Percentiles rank a stretch among this genome's conserved stretches.
phyloP scores from a whole-genome alignment of 2,888 invertebrate genomes.

The Epistrophe eligans region DNA sequence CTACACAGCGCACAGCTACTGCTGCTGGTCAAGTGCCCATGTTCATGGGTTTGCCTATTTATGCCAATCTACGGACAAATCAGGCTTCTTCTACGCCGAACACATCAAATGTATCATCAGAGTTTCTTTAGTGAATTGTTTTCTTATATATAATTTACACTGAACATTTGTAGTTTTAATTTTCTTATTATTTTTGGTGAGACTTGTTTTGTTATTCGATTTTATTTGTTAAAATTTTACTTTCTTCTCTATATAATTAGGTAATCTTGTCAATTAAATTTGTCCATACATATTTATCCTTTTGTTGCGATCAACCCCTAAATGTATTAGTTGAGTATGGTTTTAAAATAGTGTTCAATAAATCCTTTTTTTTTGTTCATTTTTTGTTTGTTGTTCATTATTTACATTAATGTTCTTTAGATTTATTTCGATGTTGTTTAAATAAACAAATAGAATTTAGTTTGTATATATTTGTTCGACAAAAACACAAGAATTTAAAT shows the following conservation, averaged over 20 bases:
- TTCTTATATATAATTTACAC: neutral
- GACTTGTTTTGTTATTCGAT: conserved; percentile 24
- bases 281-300: conserved; percentile 39
- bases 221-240: conserved; percentile 19
- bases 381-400: conserved; percentile 25
- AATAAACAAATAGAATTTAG: neutral
- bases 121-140: conserved; percentile 43
- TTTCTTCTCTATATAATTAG: conserved; percentile 12
- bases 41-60: conserved; percentile 93
- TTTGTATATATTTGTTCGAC: neutral
- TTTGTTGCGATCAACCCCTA: conserved; percentile 24
- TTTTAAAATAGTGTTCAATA: conserved; percentile 67
- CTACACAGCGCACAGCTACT: conserved; percentile 80
- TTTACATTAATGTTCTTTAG: neutral
- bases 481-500: neutral
- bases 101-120: conserved; percentile 44
- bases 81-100: conserved; percentile 49
- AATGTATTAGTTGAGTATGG: conserved; percentile 29
- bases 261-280: conserved; percentile 17
- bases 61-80: conserved; percentile 81
- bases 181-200: conserved; percentile 34
- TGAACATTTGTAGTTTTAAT: neutral
- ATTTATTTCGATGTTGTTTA: too few relatives aligned
- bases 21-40: conserved; percentile 83
- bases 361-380: conserved; percentile 52